Percentiles rank a stretch among this genome's conserved stretches.
These are phyloP conservation scores for Phthorimaea operculella DNA, from an alignment of 1,140 invertebrate genomes.

Conservation along the genomic window DNA sequence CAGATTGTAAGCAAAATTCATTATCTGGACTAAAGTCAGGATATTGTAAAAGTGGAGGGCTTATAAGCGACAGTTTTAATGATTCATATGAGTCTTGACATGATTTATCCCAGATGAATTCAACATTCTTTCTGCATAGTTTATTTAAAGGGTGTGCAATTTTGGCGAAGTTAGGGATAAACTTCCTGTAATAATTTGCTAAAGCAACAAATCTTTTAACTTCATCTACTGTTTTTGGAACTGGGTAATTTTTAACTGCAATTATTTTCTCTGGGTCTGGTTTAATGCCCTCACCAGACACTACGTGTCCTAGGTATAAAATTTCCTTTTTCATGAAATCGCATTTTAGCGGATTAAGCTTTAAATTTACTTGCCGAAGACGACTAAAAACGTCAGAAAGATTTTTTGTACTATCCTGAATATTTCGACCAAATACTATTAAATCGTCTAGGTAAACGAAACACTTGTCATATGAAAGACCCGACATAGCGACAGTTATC, in stretches of 20 bases:
- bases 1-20: slow-evolving; percentile 30
- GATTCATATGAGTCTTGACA: neutral
- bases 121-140: slow-evolving; percentile 2
- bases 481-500: slow-evolving; percentile 19
- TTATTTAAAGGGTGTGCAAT: slow-evolving; percentile 25
- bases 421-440: slow-evolving; percentile 28
- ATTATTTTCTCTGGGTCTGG: slow-evolving; percentile 53
- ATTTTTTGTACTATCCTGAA: slow-evolving; percentile 36
- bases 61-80: neutral
- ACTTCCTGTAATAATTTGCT: slow-evolving; percentile 48
- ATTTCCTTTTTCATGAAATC: slow-evolving; percentile 54
- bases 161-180: slow-evolving; percentile 38
- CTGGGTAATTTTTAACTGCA: slow-evolving; percentile 39
- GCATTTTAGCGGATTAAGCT: slow-evolving; percentile 43
- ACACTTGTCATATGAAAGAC: slow-evolving; percentile 22
- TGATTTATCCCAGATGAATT: neutral
- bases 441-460: slow-evolving; percentile 58
- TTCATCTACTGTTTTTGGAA: slow-evolving; percentile 38
- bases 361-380: slow-evolving; percentile 44
- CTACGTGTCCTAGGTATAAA: slow-evolving; percentile 42
- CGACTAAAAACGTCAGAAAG: slow-evolving; percentile 42
- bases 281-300: slow-evolving; percentile 42
- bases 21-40: slow-evolving; percentile 24
- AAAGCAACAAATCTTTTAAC: slow-evolving; percentile 59
- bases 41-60: slow-evolving; percentile 10